Conservation (phyloP, 2,113 vertebrate genomes). For the Plectropomus leopardus region DNA sequence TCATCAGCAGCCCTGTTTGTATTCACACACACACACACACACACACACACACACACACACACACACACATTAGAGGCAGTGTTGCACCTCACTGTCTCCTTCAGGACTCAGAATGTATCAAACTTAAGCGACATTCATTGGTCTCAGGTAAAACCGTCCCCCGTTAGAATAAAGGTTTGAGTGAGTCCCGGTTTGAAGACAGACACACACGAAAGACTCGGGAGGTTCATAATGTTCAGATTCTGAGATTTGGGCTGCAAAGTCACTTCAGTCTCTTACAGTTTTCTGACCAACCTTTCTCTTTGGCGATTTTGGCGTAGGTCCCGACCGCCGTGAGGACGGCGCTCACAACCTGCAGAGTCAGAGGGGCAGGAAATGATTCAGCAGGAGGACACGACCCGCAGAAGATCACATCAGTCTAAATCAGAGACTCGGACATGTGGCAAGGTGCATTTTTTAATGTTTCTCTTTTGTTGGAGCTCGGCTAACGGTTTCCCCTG, state of each 20-base stretch:
- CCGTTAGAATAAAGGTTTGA: no score
- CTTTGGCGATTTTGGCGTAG: constrained; percentile 87
- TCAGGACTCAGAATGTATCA: no score
- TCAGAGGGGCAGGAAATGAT: background rate
- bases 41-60: background rate
- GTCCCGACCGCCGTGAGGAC: constrained; percentile 85
- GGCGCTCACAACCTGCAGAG: constrained; percentile 85
- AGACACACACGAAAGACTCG: no score
- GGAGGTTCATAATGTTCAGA: no score
- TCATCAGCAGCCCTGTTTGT: background rate
- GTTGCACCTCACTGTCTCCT: no score
- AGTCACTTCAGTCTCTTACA: no score
- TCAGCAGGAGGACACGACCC: background rate
- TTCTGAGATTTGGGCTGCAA: no score
- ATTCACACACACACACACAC: background rate
- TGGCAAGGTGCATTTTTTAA: background rate
- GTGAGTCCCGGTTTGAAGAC: no score
- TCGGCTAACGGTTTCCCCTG: constrained; percentile 3
- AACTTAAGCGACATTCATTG: no score
- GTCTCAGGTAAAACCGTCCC: no score
- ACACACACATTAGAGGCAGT: no score
- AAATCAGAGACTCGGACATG: background rate
- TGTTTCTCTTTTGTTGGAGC: background rate
- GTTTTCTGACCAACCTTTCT: constrained; percentile 77
- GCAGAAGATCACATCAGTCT: background rate